Base-by-base conservation (phyloP, 2,888 invertebrate genomes). In the Mythimna vitellina region DNA sequence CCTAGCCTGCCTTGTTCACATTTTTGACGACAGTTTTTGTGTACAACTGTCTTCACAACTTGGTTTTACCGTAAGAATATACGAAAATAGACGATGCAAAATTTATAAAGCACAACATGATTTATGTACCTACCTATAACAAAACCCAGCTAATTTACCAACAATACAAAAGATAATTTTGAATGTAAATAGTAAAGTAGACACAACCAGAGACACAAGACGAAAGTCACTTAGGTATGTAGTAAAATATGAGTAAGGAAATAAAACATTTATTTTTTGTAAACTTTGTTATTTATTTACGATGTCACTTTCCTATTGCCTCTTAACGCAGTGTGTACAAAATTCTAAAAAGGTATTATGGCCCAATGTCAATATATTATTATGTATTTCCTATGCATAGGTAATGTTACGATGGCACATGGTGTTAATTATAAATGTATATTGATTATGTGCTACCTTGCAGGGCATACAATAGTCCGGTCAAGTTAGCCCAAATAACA, bases 181-280 rank as follows among this genome's bases (percentile, higher is more conserved):
- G 49, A 67, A 61, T 84, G 83, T 84, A 75, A 76, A 84, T 82
- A 83, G 73, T 84, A 72, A 66, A 29, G 32, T 62, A 42, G 22
- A 54, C 10, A 29, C 53, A 20, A 67, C 10, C 67, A 53, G 65
- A 58, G 62, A 22, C 14, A 29, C 49, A 73, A 79, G n/a, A 56
- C 22, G n/a, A 38, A 60, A 75, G 32, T 69, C 60, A 58, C 6
- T 54, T 32, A 32, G 49, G 5, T 57, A 69, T 56, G 7, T 57
- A 68, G 60, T 74, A 72, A 70, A 61, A 56, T 70, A 53, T 68
- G 10, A 66, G 73, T 77, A 78, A 76, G 74, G 29, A 70, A 83
- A 82, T 86, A 73, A 86, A 86, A 83, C 10, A 72, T 73, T 74
- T 72, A 80, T 54, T 76, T 42, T 81, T 83, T 80, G 35, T 75